These are phyloP conservation scores for Eledone cirrhosa DNA, from an alignment of 2,888 invertebrate genomes.

Conservation along the genomic window DNA sequence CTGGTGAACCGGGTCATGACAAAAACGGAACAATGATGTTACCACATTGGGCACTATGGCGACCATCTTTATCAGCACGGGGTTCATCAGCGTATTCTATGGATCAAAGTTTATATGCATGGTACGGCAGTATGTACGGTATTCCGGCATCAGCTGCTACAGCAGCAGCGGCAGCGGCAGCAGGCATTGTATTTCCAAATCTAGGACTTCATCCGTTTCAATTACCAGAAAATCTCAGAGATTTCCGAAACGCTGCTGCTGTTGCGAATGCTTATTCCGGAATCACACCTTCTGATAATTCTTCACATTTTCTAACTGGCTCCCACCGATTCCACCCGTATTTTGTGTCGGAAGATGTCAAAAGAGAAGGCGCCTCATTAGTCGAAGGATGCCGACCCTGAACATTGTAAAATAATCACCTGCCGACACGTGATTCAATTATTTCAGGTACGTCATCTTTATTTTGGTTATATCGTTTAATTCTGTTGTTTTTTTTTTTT, in stretches of 20 bases:
- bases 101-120: slow-evolving; percentile 21
- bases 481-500: too few relatives aligned
- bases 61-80: slow-evolving; percentile 5
- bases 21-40: slow-evolving; percentile 18
- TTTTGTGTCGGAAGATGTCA: slow-evolving; percentile 22
- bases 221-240: slow-evolving; percentile 20
- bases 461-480: too few relatives aligned
- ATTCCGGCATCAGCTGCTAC: slow-evolving; percentile 14
- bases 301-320: slow-evolving; percentile 11
- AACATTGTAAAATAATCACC: neutral
- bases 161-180: slow-evolving; percentile 13
- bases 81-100: neutral
- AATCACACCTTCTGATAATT: slow-evolving; percentile 9
- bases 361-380: neutral
- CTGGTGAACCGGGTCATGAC: neutral
- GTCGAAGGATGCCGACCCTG: slow-evolving; percentile 27
- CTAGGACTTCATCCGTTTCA: slow-evolving; percentile 20
- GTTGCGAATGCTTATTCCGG: slow-evolving; percentile 7
- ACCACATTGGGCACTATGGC: slow-evolving; percentile 27
- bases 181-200: slow-evolving; percentile 26
- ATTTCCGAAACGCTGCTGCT: slow-evolving; percentile 3
- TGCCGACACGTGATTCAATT: too few relatives aligned
- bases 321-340: slow-evolving; percentile 26
- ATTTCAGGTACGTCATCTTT: too few relatives aligned
- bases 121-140: slow-evolving; percentile 27